Evolutionary conservation across 2,888 invertebrate species (phyloP).

Genomic region (Biston stratarius): DNA sequence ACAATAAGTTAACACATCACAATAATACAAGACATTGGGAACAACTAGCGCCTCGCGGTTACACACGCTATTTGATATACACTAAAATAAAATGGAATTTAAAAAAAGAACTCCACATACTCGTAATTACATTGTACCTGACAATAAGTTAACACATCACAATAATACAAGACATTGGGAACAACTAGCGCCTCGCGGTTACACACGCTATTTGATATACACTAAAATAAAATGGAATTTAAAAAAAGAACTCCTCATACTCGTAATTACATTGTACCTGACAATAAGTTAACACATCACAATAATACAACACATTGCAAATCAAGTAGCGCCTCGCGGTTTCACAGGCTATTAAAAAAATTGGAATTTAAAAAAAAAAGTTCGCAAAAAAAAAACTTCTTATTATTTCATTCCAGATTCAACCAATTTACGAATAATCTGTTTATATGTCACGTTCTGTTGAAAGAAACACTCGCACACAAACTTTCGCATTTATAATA

Average conservation of each 20-base stretch:
- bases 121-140: not conserved
- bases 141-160: slow-evolving; percentile 9
- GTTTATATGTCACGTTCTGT: too few relatives aligned
- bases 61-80: too few relatives aligned
- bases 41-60: not conserved
- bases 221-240: too few relatives aligned
- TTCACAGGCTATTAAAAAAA: too few relatives aligned
- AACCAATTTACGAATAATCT: too few relatives aligned
- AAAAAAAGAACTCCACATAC: not conserved
- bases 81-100: too few relatives aligned
- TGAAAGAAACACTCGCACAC: too few relatives aligned
- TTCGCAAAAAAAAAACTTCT: too few relatives aligned
- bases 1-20: slow-evolving; percentile 9
- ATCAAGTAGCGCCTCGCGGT: not conserved
- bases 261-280: not conserved
- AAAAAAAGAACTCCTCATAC: not conserved
- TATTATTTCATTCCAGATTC: too few relatives aligned
- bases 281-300: slow-evolving; percentile 9
- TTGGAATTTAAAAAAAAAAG: too few relatives aligned
- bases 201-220: too few relatives aligned
- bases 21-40: slow-evolving; percentile 9
- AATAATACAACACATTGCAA: slow-evolving; percentile 7
- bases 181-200: not conserved
- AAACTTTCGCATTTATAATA: too few relatives aligned
- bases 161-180: slow-evolving; percentile 9